Evolutionary conservation across 1,140 invertebrate genomes (phyloP), one percentile per base, ranked within the genome.

Genomic region (Drosophila sucinea): DNA sequence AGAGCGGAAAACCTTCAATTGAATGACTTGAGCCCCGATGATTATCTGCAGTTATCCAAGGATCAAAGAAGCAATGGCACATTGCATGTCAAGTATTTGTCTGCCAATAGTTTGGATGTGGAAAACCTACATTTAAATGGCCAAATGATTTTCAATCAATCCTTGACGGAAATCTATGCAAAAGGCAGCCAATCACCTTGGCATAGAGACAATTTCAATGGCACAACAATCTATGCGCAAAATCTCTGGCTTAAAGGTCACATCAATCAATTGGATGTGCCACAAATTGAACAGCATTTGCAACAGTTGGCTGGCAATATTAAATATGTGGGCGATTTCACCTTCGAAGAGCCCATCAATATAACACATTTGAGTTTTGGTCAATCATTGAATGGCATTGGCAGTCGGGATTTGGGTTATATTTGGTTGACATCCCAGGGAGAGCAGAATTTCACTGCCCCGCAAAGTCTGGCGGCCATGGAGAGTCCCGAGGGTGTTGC

Each of bases 291-390:
- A 60, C 78, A 82, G 25, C 74, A 91, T 38, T 55, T 91, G 10
- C 70, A 81, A 60, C 84, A 92, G 67, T 67, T 92, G 67, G 85
- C 84, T 30, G 77, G 83, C 5, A 91, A 91, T 17, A 89, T 92
- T 27, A 87, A 91, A 65, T 92, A 91, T 38, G 89, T 91, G 4
- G 91, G 90, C 0, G 79, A 91, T 65, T 77, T 91, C 2, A 81
- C 58, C 29, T 93, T 93, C 60, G 77, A 90, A 2, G 82, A 90
- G n/a, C 40, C 72, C 1, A 69, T 92, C 5, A 84, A 87, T 38
- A 73, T 92, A 3, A 82, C 60, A 11, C 67, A 76, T 1, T 51
- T 92, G 1, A 77, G 51, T 23, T 90, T 92, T 47, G 47, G 60
- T 0, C 71, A 67, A 5, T 68, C 60, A 41, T 60, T 92, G 3